Percentiles rank a stretch among this genome's conserved stretches.
Conservation (phyloP, 1,140 invertebrate species). For the Proales similis region DNA sequence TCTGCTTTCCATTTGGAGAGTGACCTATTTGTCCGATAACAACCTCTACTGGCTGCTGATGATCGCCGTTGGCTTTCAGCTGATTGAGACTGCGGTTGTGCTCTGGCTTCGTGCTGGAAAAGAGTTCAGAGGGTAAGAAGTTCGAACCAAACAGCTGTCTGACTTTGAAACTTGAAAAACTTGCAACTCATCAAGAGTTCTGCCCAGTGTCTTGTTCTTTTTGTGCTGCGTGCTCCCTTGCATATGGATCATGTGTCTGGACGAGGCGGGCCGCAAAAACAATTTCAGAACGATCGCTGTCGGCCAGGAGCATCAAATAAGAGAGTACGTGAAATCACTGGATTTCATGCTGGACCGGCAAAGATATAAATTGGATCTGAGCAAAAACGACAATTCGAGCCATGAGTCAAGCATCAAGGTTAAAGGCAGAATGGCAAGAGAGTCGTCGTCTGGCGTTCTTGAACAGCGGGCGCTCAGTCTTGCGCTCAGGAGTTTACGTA, state of each 20-base stretch:
- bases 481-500: neutral
- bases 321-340: neutral
- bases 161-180: neutral
- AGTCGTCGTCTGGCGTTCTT: no score
- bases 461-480: neutral
- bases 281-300: conserved; percentile 10
- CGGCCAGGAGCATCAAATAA: neutral
- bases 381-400: no score
- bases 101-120: conserved; percentile 26
- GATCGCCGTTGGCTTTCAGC: conserved; percentile 14
- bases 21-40: conserved; percentile 18
- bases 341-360: no score
- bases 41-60: conserved; percentile 35
- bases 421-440: no score
- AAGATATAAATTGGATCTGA: no score
- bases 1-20: conserved; percentile 28
- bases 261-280: conserved; percentile 19
- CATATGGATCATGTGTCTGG: conserved; percentile 35
- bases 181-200: neutral
- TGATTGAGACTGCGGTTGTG: conserved; percentile 27
- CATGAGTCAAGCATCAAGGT: no score
- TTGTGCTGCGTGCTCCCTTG: conserved; percentile 29
- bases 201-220: conserved; percentile 31
- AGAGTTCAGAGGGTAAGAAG: conserved; percentile 30
- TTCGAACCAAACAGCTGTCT: neutral